phyloP scores from a whole-genome alignment of 2,113 vertebrate genomes.

The Erythrolamprus reginae region DNA sequence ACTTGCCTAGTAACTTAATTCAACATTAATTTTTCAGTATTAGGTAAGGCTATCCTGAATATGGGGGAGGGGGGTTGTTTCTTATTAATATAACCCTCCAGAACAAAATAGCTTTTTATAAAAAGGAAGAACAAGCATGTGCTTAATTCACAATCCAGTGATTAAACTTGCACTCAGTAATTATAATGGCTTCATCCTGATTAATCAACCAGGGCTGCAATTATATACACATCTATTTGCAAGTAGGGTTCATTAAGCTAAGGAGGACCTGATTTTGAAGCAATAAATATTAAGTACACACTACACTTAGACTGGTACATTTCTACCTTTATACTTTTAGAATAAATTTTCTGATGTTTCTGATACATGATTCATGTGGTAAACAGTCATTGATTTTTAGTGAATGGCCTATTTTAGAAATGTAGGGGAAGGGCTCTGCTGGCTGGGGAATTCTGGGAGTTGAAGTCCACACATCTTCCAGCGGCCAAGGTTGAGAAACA shows the following conservation, averaged over 20 bases:
- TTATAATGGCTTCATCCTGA: neutral
- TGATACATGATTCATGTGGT: neutral
- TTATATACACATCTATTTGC: neutral
- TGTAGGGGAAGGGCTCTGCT: neutral
- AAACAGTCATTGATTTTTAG: neutral
- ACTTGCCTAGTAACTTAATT: neutral
- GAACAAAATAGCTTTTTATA: neutral
- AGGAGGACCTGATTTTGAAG: neutral
- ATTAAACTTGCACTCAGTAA: neutral
- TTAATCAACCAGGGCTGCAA: neutral
- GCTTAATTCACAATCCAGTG: neutral
- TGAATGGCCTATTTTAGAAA: neutral
- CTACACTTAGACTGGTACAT: neutral
- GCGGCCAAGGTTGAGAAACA: too few relatives aligned
- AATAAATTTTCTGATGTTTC: neutral
- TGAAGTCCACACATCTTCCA: too few relatives aligned
- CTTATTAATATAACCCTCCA: neutral
- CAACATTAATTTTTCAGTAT: neutral
- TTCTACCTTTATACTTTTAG: neutral
- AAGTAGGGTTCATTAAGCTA: neutral
- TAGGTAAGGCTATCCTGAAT: too few relatives aligned
- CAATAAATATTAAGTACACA: neutral
- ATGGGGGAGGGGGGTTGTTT: too few relatives aligned
- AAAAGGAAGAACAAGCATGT: neutral
- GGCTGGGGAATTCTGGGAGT: too few relatives aligned